Evolutionary conservation across 2,113 vertebrate species (phyloP), one percentile per base, ranked within the genome.

Genomic region (Dipodomys merriami): DNA sequence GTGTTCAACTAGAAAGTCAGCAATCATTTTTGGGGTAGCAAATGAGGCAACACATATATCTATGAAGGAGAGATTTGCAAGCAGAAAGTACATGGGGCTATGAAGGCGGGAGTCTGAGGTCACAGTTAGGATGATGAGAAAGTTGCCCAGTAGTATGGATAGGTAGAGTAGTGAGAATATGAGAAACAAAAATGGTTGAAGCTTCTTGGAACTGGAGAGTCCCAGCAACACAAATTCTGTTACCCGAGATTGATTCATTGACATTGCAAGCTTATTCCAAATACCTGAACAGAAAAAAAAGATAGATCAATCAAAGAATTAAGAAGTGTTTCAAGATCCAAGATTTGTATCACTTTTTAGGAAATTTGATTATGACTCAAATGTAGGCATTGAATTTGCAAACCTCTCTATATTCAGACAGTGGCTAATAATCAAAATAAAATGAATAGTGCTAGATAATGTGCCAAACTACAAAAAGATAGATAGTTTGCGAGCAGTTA

Each of bases 91-190:
- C 97, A 97, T 97, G 67, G 95, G 93, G 1, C 71, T 96, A 0
- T 95, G 88, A 19, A 93, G 94, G 25, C 19, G 39, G 4, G 79
- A 65, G 29, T 96, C 88, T 44, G 91, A 92, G 23, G 23, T 83
- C 69, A 97, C 96, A 0, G 94, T 95, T 23, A 96, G 84, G 67
- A 96, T 96, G 39, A 96, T 96, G 35, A 97, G 95, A 91, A 92
- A 93, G 64, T 97, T 97, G 0, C 95, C 95, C 83, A 95, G 86
- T 0, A 97, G 30, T 12, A 95, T 93, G n/a, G 93, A 72, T 30
- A 95, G 10, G 27, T 96, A 96, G 30, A 96, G 88, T 1, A 94
- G 9, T 69, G 91, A 92, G 80, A 97, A 95, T 68, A 95, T 29
- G 15, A 95, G 33, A 81, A 95, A 92, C 8, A 97, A 35, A 62